Evolutionary conservation across 2,113 vertebrate species (phyloP).

Genomic region (Oceanites oceanicus): DNA sequence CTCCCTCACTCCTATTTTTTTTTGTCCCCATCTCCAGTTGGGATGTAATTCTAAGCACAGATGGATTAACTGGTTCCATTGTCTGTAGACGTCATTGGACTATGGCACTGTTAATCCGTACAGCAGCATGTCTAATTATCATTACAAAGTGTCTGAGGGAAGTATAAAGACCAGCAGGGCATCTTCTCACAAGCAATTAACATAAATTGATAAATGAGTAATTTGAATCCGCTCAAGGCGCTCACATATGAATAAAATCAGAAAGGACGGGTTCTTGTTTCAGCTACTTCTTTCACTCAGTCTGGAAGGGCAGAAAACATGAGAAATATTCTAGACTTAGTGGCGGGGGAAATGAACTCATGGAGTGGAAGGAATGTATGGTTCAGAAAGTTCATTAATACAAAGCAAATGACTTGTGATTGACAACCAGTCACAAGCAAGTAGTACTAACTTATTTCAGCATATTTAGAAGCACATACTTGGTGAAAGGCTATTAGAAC

Average conservation of each 20-base stretch:
- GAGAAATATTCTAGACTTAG: slow-evolving; percentile 59
- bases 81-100: slow-evolving; percentile 78
- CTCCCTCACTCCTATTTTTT: slow-evolving; percentile 75
- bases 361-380: slow-evolving; percentile 51
- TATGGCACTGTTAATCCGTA: slow-evolving; percentile 83
- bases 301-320: slow-evolving; percentile 67
- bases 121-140: slow-evolving; percentile 89
- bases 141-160: slow-evolving; percentile 87
- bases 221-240: slow-evolving; percentile 80
- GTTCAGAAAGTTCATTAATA: slow-evolving; percentile 70
- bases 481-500: slow-evolving; percentile 64
- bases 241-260: slow-evolving; percentile 82
- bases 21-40: slow-evolving; percentile 79
- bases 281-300: slow-evolving; percentile 65
- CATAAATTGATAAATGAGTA: slow-evolving; percentile 91
- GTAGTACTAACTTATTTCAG: slow-evolving; percentile 53
- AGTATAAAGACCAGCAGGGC: slow-evolving; percentile 86
- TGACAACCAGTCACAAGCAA: slow-evolving; percentile 61
- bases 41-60: slow-evolving; percentile 87
- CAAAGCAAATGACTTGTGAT: slow-evolving; percentile 68
- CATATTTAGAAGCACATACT: slow-evolving; percentile 57
- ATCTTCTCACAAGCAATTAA: slow-evolving; percentile 91
- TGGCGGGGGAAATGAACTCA: slow-evolving; percentile 50
- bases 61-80: slow-evolving; percentile 89
- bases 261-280: slow-evolving; percentile 72